Base-by-base conservation (phyloP, 2,888 invertebrate species). In the Rutpela maculata region DNA sequence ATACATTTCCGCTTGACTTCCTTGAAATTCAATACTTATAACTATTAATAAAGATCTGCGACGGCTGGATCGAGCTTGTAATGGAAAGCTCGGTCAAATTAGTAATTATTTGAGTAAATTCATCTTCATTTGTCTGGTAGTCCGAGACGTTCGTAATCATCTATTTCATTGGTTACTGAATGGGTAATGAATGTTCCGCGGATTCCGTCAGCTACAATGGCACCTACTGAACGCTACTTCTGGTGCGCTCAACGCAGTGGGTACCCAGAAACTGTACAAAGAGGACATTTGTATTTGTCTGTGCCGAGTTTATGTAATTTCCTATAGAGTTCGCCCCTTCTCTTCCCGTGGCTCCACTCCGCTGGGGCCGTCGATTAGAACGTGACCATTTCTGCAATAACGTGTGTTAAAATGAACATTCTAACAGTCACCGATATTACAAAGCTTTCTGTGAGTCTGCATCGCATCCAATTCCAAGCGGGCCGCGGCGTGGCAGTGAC, bases 401-500 rank as follows among this genome's bases (percentile, higher is more conserved):
- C 60, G 71, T 35, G 50, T 69, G 38, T 12, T 57, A 69, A 76
- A 80, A 80, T 60, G 78, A 79, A 75, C 89, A 87, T 85, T 89
- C 90, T 89, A 86, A 88, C 74, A 80, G 82, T 82, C 82, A 84
- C 88, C 89, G 88, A 90, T 90, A 90, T 90, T 90, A 89, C 90
- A 89, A 90, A 90, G 90, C 90, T 89, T 89, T 89, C 89, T 89
- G 89, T 89, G 90, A 89, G 89, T 89, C 90, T 89, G 89, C 89
- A 89, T 88, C 89, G 89, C 89, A 90, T 90, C 90, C 90, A 90
- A 90, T 90, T 90, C 90, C 89, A 87, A 89, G 89, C 89, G 89
- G 89, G 89, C 90, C 89, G 88, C 88, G 88, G 88, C 88, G 84
- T 89, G 93, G 93, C 93, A 93, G 92, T 93, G 93, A 93, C 93